phyloP scores from a whole-genome alignment of 2,888 invertebrate genomes.

The Spisula solida region DNA sequence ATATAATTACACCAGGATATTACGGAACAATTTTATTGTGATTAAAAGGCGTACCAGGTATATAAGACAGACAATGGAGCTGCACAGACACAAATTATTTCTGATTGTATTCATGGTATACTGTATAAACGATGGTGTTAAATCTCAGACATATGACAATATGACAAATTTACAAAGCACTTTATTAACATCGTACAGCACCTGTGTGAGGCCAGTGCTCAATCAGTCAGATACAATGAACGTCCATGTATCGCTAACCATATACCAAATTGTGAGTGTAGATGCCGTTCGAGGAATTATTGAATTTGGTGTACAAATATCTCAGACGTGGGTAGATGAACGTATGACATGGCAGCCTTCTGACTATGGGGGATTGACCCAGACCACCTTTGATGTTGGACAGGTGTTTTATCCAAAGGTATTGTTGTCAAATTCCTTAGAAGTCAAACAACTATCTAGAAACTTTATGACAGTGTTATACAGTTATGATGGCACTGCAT shows the following conservation, averaged over 20 bases:
- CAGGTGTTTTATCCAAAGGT: background rate
- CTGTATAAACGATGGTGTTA: background rate
- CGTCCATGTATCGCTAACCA: background rate
- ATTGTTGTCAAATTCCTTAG: background rate
- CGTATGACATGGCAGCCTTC: conserved; percentile 28
- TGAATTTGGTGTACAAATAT: background rate
- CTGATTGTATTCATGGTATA: background rate
- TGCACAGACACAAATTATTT: no score
- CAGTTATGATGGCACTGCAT: background rate
- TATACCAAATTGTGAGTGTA: background rate
- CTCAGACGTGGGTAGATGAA: conserved; percentile 2
- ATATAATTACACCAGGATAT: no score
- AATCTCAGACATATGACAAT: background rate
- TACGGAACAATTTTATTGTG: no score
- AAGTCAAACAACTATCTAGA: background rate
- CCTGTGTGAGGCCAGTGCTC: background rate
- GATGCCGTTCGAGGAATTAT: conserved; percentile 14
- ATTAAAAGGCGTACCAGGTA: no score
- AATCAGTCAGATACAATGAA: conserved; percentile 10
- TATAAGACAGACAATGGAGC: no score
- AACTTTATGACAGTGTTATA: background rate
- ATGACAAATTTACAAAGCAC: background rate
- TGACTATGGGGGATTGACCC: background rate
- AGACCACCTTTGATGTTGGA: background rate
- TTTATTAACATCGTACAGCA: background rate